Evolutionary conservation across 2,797 vertebrate genomes (phyloP), one percentile per base, ranked within the genome.

Genomic region (Todus mexicanus): DNA sequence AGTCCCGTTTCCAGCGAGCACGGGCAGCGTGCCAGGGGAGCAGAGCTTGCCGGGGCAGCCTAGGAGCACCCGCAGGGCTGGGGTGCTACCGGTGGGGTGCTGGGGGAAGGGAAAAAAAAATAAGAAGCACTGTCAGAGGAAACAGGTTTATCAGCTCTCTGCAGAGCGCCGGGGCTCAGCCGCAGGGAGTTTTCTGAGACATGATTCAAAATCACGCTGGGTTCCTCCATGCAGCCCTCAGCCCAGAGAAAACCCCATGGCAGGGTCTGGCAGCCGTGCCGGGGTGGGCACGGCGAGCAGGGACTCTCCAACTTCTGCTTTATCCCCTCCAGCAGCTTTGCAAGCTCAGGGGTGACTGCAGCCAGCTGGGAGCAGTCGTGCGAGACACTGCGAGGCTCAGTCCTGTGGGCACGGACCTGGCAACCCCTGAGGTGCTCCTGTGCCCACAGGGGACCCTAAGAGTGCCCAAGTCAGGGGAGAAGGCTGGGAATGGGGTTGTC

Each of bases 221-320:
- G 37, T 33, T 84, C 47, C 56, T 79, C 71, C 60, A 3, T 1
- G 56, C 31, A 51, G 40, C 40, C 2, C 0, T 15, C 54, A 69
- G 33, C 7, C 23, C 40, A 9, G n/a, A 68, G 53, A 35, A 77
- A 83, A 31, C n/a, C 50, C 42, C 4, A 0, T 60, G 38, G 40
- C 0, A 0, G 8, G 37, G 21, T 16, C 57, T 53, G 15, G 17
- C n/a, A 81, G 61, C n/a, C 29, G 25, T 0, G 0, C 15, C 0
- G 2, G 50, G 25, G 40, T 64, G n/a, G 61, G 37, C 43, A 57
- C 0, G 1, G 19, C 7, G 6, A 16, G 31, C 1, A 1, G 82
- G 92, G 79, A 66, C n/a, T 82, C 79, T 53, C 72, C 40, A 66
- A 0, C 69, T 92, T 84, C 91, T 93, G 68, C 75, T 94, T 92